These are phyloP conservation scores for Coluber constrictor DNA, from an alignment of 2,797 vertebrate genomes.

Conservation along the genomic window DNA sequence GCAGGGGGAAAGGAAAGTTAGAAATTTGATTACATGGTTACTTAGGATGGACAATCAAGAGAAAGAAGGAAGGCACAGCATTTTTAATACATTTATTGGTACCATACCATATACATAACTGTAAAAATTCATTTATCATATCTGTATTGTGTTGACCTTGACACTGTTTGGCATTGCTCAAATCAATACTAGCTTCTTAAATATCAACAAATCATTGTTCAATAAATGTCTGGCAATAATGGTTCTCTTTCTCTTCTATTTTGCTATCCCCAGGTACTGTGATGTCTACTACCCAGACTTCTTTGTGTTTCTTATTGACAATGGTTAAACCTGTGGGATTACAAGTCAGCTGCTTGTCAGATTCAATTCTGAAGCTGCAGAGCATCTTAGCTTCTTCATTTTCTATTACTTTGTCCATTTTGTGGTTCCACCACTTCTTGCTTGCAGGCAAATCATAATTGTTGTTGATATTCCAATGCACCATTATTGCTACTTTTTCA, in stretches of 20 bases:
- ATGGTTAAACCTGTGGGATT: no score
- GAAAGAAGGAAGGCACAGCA: background rate
- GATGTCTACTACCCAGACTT: no score
- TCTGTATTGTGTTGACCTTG: background rate
- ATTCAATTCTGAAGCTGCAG: no score
- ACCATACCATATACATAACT: slow-evolving; percentile 26
- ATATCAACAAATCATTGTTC: slow-evolving; percentile 16
- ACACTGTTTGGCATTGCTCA: background rate
- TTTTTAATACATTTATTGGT: background rate
- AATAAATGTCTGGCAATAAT: slow-evolving; percentile 23
- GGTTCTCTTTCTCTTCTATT: background rate
- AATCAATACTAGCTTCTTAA: background rate
- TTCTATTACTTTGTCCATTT: no score
- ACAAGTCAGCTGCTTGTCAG: no score
- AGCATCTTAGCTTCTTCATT: no score
- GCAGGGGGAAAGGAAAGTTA: background rate
- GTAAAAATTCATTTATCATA: background rate
- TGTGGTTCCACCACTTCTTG: no score
- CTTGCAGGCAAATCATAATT: no score
- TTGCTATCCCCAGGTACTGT: no score
- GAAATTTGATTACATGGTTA: background rate
- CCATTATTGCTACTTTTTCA: no score
- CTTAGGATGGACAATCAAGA: background rate
- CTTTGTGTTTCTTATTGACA: no score
- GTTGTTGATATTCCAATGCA: no score